Conservation (phyloP, 2,113 vertebrate species). For the Suncus etruscus region DNA sequence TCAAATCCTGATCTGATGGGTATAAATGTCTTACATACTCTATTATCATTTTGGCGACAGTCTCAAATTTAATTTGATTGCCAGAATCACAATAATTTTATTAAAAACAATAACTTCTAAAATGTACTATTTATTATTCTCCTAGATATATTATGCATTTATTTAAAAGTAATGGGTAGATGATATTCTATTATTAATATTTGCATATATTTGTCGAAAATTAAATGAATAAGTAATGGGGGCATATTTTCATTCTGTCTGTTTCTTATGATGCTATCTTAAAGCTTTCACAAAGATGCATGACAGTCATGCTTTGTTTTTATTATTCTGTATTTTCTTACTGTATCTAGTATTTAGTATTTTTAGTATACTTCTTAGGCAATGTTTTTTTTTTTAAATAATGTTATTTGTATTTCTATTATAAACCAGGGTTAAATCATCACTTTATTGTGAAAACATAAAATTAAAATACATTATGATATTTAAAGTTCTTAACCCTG, state of each 20-base stretch:
- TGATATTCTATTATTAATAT: not conserved
- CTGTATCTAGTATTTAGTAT: not conserved
- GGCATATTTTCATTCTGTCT: not conserved
- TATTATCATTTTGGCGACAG: too few species aligned
- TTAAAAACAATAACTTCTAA: too few species aligned
- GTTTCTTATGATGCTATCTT: not conserved
- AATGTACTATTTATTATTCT: too few species aligned
- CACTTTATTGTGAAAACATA: too few species aligned
- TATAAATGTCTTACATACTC: too few species aligned
- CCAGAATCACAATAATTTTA: too few species aligned
- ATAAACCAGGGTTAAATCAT: not conserved
- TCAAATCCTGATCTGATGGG: too few species aligned
- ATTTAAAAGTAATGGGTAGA: not conserved
- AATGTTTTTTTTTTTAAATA: conserved; percentile 23
- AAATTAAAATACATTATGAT: too few species aligned
- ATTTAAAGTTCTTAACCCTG: too few species aligned
- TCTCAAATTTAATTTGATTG: too few species aligned
- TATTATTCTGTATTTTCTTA: too few species aligned
- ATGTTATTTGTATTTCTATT: not conserved
- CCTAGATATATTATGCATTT: too few species aligned
- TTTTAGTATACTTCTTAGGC: not conserved
- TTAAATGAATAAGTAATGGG: not conserved
- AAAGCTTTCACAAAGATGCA: not conserved
- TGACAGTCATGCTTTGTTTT: not conserved
- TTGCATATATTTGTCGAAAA: not conserved